Base-by-base conservation (phyloP, 2,797 vertebrate species). In the Chelidonichthys spinosus region DNA sequence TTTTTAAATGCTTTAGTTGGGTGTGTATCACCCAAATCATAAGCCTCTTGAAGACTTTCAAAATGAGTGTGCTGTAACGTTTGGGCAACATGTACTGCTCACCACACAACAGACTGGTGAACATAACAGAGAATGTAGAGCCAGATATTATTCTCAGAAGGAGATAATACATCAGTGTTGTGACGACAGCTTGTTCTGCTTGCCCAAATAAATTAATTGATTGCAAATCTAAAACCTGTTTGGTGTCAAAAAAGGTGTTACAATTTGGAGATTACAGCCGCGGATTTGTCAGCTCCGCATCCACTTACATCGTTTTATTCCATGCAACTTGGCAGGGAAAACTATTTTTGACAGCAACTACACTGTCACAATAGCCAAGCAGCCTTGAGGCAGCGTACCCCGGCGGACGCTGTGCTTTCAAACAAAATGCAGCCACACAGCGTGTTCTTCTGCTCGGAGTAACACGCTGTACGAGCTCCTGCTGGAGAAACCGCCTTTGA, bases 401-500 rank as follows among this genome's bases (percentile, higher is more conserved):
- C 69, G 63, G 67, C 8, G 60, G 63, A 63, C 18, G 13, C 40
- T 55, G 59, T 11, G 40, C 17, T 67, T 66, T 75, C 43, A 65
- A 69, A 78, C 61, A 54, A 68, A 70, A 74, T 11, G 66, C 62
- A 65, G 33, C 79, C 59, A 33, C 44, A 47, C 37, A 44, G 14
- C 17, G 11, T 39, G 76, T 36, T 72, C 39, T 60, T 66, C 42
- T 11, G n/a, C 69, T 55, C n/a, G 11, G 17, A 42, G 37, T 40
- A 35, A 39, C 37, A n/a, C 9, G 3, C 50, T 42, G 49, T 11
- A 18, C 10, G 14, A 56, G 37, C 42, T 76, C 68, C 49, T 62
- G 52, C 36, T 58, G 32, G 44, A 58, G 61, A 67, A 69, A 18
- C 49, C 9, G 55, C 58, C 66, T 88, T 80, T 85, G 64, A 86